Base-by-base conservation (phyloP, 2,888 invertebrate genomes). In the Deilephila porcellus region DNA sequence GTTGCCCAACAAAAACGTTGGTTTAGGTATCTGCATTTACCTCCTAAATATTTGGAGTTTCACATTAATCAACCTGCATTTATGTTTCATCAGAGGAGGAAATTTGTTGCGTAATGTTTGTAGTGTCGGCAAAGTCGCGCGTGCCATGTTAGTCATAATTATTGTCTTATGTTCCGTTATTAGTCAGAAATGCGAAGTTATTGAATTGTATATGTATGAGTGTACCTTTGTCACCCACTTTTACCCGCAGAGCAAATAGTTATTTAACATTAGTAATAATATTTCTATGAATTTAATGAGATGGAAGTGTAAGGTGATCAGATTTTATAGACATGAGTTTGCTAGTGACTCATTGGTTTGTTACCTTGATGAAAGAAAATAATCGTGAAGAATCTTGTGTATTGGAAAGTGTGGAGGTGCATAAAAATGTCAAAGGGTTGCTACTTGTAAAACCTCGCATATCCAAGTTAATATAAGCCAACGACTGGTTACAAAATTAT, bases 151-250 rank as follows among this genome's bases (percentile, higher is more conserved):
- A 67, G 52, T 67, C 67, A 67, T 52, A 52, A 60, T 17, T 60
- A 14, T 45, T 64, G 37, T 64, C 64, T 45, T 25, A 52, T 6
- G 63, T 37, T 63, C 17, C 25, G 52, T 45, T 25, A 67, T 67
- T 67, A 67, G 45, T 67, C 67, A 67, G 52, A 67, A 52, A 56
- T 52, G 5, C 45, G 25, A 67, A 64, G 20, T 45, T 64, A 20
- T 37, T 37, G 45, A 11, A 67, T 67, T 20, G 11, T 29, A 52
- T 67, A 52, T 37, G 25, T 11, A 67, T 67, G 67, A 67, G 25
- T 67, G 67, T 67, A 67, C 67, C 60, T 2, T 20, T 45, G 20
- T 25, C 52, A n/a, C 4, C 19, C 2, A n/a, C 56, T 56, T 56
- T 56, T 56, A 56, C 56, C 56, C 56, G 56, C 19, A 56, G 56